Percentiles rank a stretch among this genome's conserved stretches.
Evolutionary conservation across 2,113 vertebrate species (phyloP).

Genomic region (Neoarius graeffei): DNA sequence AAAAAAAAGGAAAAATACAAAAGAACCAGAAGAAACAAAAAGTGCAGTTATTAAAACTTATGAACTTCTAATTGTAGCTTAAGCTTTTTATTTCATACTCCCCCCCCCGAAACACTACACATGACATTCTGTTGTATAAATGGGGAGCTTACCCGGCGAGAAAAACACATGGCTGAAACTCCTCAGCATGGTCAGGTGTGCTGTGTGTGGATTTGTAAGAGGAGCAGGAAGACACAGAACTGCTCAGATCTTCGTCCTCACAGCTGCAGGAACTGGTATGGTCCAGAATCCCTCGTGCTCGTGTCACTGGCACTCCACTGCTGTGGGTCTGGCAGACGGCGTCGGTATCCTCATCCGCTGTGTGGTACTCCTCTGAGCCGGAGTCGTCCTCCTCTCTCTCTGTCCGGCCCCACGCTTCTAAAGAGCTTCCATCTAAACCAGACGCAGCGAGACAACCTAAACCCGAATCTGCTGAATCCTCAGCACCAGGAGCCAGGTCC

Average conservation of each 20-base stretch:
- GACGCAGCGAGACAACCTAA: conserved; percentile 58
- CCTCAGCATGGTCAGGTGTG: conserved; percentile 67
- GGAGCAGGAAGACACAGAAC: conserved; percentile 65
- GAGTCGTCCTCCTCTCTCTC: conserved; percentile 37
- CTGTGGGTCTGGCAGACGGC: conserved; percentile 51
- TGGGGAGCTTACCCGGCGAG: conserved; percentile 81
- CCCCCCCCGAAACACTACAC: not conserved
- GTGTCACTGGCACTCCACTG: conserved; percentile 62
- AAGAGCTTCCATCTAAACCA: conserved; percentile 42
- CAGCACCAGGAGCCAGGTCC: not conserved
- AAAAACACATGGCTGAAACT: conserved; percentile 70
- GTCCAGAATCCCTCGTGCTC: conserved; percentile 61
- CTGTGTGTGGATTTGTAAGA: conserved; percentile 68
- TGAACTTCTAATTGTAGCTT: not conserved
- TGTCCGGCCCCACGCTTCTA: conserved; percentile 36
- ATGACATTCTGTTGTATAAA: not conserved
- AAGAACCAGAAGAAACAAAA: not conserved
- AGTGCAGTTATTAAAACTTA: not conserved
- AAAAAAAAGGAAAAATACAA: not conserved
- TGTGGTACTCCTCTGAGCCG: conserved; percentile 67
- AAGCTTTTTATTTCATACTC: too few species aligned
- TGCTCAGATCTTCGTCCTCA: conserved; percentile 59
- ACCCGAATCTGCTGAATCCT: conserved; percentile 38
- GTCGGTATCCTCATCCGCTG: conserved; percentile 64
- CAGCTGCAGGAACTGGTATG: conserved; percentile 63